phyloP scores from a whole-genome alignment of 2,888 invertebrate genomes.

The Odontomyia ornata region DNA sequence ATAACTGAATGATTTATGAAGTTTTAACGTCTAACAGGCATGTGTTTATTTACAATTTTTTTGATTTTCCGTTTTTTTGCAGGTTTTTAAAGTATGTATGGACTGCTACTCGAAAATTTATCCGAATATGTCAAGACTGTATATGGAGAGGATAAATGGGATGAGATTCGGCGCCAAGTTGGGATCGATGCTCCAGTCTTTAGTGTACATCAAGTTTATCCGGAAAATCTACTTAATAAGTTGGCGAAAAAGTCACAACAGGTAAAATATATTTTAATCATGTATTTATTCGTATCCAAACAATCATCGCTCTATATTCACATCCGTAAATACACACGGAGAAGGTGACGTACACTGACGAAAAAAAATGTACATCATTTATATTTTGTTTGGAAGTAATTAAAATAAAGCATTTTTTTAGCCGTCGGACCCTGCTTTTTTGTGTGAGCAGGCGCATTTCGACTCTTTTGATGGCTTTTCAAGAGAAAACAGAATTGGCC shows the following conservation, averaged over 20 bases:
- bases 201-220: conserved; percentile 92
- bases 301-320: too few species aligned
- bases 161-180: conserved; percentile 85
- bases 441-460: too few species aligned
- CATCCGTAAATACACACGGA: too few species aligned
- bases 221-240: conserved; percentile 85
- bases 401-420: too few species aligned
- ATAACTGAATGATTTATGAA: not conserved
- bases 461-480: too few species aligned
- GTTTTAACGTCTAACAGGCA: not conserved
- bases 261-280: conserved; percentile 65
- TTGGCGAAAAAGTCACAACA: conserved; percentile 87
- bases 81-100: conserved; percentile 79
- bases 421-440: too few species aligned
- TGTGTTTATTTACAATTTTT: not conserved
- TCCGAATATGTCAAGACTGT: conserved; percentile 89
- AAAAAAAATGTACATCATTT: too few species aligned
- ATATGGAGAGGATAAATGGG: conserved; percentile 96
- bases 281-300: too few species aligned
- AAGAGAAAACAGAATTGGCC: too few species aligned
- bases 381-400: too few species aligned
- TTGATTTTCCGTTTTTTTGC: conserved; percentile 4
- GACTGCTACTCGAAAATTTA: conserved; percentile 91
- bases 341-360: too few species aligned
- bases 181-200: conserved; percentile 88